Evolutionary conservation across 2,888 invertebrate genomes (phyloP).

Genomic region (Drosophila kuntzei): DNA sequence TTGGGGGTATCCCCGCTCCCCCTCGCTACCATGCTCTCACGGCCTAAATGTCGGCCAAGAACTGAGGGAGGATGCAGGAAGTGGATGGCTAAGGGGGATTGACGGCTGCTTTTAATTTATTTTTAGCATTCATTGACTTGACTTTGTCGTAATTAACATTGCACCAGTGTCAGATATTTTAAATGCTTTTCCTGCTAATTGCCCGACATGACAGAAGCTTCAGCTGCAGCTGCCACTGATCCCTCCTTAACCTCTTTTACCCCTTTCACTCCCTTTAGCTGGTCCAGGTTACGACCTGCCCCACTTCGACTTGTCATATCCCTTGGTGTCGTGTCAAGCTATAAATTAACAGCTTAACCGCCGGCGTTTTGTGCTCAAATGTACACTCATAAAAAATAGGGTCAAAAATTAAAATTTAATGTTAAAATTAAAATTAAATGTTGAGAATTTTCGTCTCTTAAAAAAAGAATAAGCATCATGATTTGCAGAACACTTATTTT

Average conservation of each 20-base stretch:
- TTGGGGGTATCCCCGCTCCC: neutral
- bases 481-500: no score
- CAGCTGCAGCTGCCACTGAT: slow-evolving; percentile 1
- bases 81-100: neutral
- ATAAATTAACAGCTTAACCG: slow-evolving; percentile 69
- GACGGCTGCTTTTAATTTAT: slow-evolving; percentile 47
- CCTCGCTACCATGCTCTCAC: neutral
- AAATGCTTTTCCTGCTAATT: slow-evolving; percentile 62
- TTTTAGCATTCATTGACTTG: slow-evolving; percentile 63
- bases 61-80: neutral
- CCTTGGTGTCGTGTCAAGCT: slow-evolving; percentile 40
- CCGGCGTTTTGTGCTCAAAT: neutral
- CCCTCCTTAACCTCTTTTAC: neutral
- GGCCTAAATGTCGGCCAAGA: slow-evolving; percentile 41
- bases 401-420: no score
- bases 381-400: neutral
- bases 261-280: neutral
- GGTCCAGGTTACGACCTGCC: slow-evolving; percentile 33
- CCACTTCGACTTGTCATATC: slow-evolving; percentile 26
- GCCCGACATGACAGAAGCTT: slow-evolving; percentile 37
- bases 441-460: neutral
- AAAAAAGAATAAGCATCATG: no score
- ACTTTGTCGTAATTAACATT: slow-evolving; percentile 61
- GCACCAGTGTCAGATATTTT: slow-evolving; percentile 55
- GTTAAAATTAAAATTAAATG: no score